phyloP scores from a whole-genome alignment of 1,140 invertebrate species.

The Danaus plexippus region DNA sequence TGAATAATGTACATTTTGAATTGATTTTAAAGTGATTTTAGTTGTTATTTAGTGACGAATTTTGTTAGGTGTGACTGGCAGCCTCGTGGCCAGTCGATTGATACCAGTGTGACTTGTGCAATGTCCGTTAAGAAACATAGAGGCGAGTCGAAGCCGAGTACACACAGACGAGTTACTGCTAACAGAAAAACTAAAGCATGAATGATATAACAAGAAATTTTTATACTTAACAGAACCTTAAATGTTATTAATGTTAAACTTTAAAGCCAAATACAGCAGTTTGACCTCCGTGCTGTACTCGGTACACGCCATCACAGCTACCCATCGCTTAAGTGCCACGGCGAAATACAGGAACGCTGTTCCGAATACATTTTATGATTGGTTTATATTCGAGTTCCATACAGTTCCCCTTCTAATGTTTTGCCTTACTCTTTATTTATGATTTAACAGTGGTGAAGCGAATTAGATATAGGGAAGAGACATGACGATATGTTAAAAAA shows the following conservation, averaged over 20 bases:
- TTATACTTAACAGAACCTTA: no score
- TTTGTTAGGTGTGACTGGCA: slow-evolving; percentile 64
- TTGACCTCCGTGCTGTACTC: neutral
- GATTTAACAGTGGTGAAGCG: slow-evolving; percentile 65
- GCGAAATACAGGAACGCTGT: slow-evolving; percentile 52
- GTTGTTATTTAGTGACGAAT: slow-evolving; percentile 71
- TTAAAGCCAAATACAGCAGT: no score
- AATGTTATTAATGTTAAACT: no score
- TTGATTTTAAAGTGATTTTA: slow-evolving; percentile 70
- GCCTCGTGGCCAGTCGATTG: slow-evolving; percentile 51
- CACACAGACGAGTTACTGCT: no score
- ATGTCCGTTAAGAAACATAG: slow-evolving; percentile 49
- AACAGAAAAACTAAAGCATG: no score
- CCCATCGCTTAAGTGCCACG: slow-evolving; percentile 33
- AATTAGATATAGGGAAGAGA: slow-evolving; percentile 70
- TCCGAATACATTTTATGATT: slow-evolving; percentile 22
- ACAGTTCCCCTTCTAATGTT: slow-evolving; percentile 50
- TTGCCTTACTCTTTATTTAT: slow-evolving; percentile 62
- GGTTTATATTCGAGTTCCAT: no score
- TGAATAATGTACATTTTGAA: slow-evolving; percentile 70
- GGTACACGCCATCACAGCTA: slow-evolving; percentile 9
- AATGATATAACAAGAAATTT: no score
- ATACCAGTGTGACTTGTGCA: slow-evolving; percentile 68
- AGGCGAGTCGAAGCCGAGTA: slow-evolving; percentile 2
- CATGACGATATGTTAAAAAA: slow-evolving; percentile 69